Evolutionary conservation across 2,797 vertebrate genomes (phyloP), one percentile per base, ranked within the genome.

Genomic region (Eulemur rubriventer): DNA sequence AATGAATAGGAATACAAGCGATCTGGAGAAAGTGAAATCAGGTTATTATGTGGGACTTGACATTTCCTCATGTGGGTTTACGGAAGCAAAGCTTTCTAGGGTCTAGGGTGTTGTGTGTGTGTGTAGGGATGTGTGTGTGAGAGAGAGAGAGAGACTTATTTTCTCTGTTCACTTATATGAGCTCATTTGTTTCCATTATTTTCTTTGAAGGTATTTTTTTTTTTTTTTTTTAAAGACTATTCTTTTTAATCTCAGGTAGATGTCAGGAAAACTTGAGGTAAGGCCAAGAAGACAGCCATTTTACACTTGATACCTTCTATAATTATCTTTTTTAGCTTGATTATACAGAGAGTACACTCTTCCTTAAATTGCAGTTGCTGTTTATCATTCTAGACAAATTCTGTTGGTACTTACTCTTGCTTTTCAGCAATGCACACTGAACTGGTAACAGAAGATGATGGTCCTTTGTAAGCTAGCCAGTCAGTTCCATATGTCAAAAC

Each of bases 231-330:
- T 87, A 30, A 89, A 83, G 76, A 69, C 55, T 72, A 2, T 78
- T 35, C 38, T 81, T 90, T 96, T 89, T 95, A 52, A 96, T 95
- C 79, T 83, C 46, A 95, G 57, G 57, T 95, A 96, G 89, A 88
- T 92, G 59, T 96, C 81, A 96, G 96, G 87, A 91, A 95, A 95
- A 95, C 82, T 85, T 91, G 96, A 96, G 96, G 92, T 97, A 95
- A 96, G 94, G 76, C 63, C n/a, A 78, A 83, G 83, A 87, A 89
- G 79, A 87, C 26, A 89, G 30, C n/a, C 11, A 14, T 96, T 95
- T 82, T 69, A 93, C 26, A 41, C 67, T 92, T 85, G 22, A 46
- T 89, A 55, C 1, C 7, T 18, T 80, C 43, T 94, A 7, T 87
- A 81, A 80, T 78, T 48, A n/a, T 28, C 65, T 78, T 87, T 95